Evolutionary conservation across 2,888 invertebrate genomes (phyloP).

Genomic region (Amphiduros pacificus): DNA sequence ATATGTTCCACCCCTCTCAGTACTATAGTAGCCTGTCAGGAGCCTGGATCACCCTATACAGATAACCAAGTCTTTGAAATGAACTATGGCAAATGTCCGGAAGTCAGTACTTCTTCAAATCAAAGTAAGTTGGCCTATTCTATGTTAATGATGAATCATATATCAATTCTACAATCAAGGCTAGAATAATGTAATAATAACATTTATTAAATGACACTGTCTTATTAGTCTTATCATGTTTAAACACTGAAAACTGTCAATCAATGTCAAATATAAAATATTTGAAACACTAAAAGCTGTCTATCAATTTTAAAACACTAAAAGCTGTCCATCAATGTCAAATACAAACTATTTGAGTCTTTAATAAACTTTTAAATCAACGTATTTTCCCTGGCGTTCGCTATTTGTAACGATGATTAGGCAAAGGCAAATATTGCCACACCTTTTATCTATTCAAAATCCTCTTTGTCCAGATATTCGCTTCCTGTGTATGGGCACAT

Average conservation of each 20-base stretch:
- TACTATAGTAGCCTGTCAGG: constrained; percentile 80
- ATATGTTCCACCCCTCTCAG: constrained; percentile 80
- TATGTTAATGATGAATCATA: background rate
- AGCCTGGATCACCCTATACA: constrained; percentile 93
- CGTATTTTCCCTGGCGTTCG: too few species aligned
- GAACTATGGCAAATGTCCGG: constrained; percentile 80
- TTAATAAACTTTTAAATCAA: too few species aligned
- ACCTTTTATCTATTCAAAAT: background rate
- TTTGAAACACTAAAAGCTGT: background rate
- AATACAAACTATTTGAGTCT: too few species aligned
- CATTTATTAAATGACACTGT: too few species aligned
- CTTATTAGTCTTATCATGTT: background rate
- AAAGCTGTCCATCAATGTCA: too few species aligned
- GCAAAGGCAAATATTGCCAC: background rate
- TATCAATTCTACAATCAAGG: background rate
- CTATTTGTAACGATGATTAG: too few species aligned
- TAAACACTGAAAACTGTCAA: background rate
- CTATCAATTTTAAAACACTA: too few species aligned
- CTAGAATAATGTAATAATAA: background rate
- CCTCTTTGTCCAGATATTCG: constrained; percentile 39
- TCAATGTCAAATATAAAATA: background rate
- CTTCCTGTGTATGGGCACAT: constrained; percentile 58
- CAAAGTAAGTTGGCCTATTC: background rate
- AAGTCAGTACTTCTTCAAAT: constrained; percentile 31
- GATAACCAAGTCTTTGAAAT: constrained; percentile 96